phyloP scores from a whole-genome alignment of 2,888 invertebrate genomes.

The Meloe dianella region DNA sequence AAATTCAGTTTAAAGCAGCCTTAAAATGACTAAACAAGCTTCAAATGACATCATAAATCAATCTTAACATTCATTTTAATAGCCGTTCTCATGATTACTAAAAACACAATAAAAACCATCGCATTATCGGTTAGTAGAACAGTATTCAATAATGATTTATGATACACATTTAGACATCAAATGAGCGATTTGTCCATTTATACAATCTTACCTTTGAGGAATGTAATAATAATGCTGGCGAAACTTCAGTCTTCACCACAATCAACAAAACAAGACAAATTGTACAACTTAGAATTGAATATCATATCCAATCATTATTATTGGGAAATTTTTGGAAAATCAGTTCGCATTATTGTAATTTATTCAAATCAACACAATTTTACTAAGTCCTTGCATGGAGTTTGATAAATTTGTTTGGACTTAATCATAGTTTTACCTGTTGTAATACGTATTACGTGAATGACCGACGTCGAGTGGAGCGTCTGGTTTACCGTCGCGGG shows the following conservation, averaged over 20 bases:
- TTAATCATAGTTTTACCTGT: constrained; percentile 23
- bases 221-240: neutral
- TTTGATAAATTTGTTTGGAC: neutral
- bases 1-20: neutral
- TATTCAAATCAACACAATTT: neutral
- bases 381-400: neutral
- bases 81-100: neutral
- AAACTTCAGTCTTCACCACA: neutral
- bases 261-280: constrained; percentile 9
- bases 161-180: neutral
- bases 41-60: neutral
- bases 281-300: neutral
- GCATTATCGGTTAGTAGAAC: neutral
- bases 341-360: neutral
- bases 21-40: neutral
- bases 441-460: constrained; percentile 29
- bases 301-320: constrained; percentile 2
- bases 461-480: constrained; percentile 33
- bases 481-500: constrained; percentile 29
- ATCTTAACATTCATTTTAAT: neutral
- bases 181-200: neutral
- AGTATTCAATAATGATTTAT: neutral
- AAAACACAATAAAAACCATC: neutral
- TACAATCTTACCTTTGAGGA: constrained; percentile 6
- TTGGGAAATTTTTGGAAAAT: neutral